Base-by-base conservation (phyloP, 2,888 invertebrate species). In the Eupithecia abbreviata region DNA sequence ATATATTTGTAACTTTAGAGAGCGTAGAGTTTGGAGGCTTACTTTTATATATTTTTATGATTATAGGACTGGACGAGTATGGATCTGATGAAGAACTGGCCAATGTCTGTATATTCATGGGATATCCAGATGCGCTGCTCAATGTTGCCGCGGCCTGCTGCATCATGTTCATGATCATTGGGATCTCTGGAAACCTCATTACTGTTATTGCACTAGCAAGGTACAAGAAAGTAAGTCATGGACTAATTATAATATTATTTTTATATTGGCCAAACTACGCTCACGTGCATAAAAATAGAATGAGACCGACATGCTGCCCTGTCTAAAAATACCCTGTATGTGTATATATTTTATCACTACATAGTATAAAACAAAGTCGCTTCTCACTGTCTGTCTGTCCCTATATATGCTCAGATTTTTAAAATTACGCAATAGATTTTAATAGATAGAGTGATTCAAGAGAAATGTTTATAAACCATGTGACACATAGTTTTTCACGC, bases 121-220 rank as follows among this genome's bases (percentile, higher is more conserved):
- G 30, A 30, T 69, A 69, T 30, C 69, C 69, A 18, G 69, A 6
- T 10, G 9, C 18, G 13, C 18, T 69, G 45, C 69, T 69, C 55
- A 43, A 72, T 12, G 75, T 77, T 67, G 66, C 71, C 30, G 72
- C 72, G 15, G 71, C 72, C 45, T 81, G 79, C 51, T 73, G 74
- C 49, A 13, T 72, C 3, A 89, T 96, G 41, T 97, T 97, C 88
- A 96, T 96, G 89, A 89, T 96, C 79, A 90, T 97, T 77, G 97
- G 97, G 12, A 96, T 97, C 51, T 96, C 96, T 4, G 97, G 97
- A 15, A 97, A 97, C 87, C 91, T 96, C 73, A 95, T 97, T 83
- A 97, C 97, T 75, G 96, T 97, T 77, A 90, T 96, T 15, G 96
- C 97, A 0, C 91, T 97, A 18, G 95, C 96, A 62, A 93, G 96